Evolutionary conservation across 2,888 invertebrate genomes (phyloP).

Genomic region (Polia nebulosa): DNA sequence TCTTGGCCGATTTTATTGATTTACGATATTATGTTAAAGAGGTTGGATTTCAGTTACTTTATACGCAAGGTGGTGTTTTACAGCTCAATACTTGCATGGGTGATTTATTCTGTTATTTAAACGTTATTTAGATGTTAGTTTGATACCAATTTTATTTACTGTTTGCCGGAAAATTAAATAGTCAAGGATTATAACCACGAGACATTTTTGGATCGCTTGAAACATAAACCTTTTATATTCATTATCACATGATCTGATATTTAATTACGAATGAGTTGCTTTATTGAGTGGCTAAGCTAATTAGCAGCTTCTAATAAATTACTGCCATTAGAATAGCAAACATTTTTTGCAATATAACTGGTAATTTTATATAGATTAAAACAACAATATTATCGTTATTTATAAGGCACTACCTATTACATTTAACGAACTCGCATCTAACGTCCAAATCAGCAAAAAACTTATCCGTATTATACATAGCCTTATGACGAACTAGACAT

Average conservation of each 20-base stretch:
- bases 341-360: constrained; percentile 22
- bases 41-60: constrained; percentile 27
- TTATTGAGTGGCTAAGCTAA: not conserved
- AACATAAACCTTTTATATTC: not conserved
- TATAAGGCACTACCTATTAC: constrained; percentile 37
- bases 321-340: constrained; percentile 10
- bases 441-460: constrained; percentile 69
- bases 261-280: not conserved
- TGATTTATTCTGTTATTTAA: constrained; percentile 37
- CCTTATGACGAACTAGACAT: constrained; percentile 51
- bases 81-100: constrained; percentile 18
- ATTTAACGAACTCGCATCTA: constrained; percentile 66
- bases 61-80: constrained; percentile 42
- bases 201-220: not conserved
- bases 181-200: not conserved
- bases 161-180: not conserved
- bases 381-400: constrained; percentile 46
- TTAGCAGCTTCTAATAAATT: constrained; percentile 2
- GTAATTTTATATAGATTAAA: constrained; percentile 31
- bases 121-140: not conserved
- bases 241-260: no score
- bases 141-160: not conserved
- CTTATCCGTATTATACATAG: constrained; percentile 51
- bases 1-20: constrained; percentile 46
- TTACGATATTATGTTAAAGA: constrained; percentile 47